These are phyloP conservation scores for Solea solea DNA, from an alignment of 2,113 vertebrate genomes.

Conservation along the genomic window DNA sequence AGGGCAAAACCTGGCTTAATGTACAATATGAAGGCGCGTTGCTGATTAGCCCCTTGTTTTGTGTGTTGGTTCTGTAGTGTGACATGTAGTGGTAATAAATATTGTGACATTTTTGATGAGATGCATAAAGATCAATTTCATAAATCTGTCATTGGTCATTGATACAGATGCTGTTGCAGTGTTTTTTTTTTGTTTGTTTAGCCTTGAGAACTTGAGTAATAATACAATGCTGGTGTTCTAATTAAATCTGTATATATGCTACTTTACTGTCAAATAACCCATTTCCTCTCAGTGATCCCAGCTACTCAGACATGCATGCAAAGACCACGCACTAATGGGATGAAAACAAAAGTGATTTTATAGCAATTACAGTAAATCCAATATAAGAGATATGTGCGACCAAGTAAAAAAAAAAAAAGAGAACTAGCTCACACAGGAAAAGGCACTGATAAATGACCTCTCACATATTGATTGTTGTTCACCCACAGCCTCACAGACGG, in stretches of 20 bases:
- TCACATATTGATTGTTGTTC: constrained; percentile 65
- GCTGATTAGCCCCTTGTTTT: not conserved
- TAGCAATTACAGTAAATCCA: constrained; percentile 41
- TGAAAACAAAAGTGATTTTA: constrained; percentile 26
- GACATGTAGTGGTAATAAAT: not conserved
- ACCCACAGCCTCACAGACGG: constrained; percentile 42
- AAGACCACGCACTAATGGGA: constrained; percentile 11
- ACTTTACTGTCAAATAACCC: constrained; percentile 1
- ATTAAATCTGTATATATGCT: not conserved
- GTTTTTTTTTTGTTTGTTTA: not conserved
- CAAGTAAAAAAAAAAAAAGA: constrained; percentile 40
- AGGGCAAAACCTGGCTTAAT: too few species aligned
- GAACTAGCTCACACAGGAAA: constrained; percentile 40
- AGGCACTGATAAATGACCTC: constrained; percentile 68
- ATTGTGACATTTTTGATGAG: not conserved
- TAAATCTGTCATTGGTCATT: not conserved
- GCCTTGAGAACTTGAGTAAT: not conserved
- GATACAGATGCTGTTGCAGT: not conserved
- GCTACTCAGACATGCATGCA: constrained; percentile 10
- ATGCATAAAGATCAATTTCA: not conserved
- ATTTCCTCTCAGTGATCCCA: constrained; percentile 3
- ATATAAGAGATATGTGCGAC: constrained; percentile 24
- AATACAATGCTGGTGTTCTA: not conserved
- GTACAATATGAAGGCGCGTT: not conserved
- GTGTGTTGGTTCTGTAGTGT: not conserved